Base-by-base conservation (phyloP, 2,888 invertebrate species). In the Pristionchus exspectatus region DNA sequence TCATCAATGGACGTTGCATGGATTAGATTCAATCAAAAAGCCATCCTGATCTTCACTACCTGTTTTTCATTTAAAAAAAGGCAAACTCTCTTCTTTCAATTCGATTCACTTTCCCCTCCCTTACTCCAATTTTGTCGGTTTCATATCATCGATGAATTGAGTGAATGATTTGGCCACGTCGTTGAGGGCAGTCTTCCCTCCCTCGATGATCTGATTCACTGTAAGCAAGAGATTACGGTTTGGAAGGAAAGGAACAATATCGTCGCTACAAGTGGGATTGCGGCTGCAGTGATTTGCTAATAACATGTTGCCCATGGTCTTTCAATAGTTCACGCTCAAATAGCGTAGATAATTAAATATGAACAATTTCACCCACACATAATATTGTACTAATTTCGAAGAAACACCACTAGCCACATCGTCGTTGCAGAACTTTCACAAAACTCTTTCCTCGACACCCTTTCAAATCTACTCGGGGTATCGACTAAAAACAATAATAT, bases 151-250 rank as follows among this genome's bases (percentile, higher is more conserved):
- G 24, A 77, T 77, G 77, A 77, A 77, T 14, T 18, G n/a, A 24
- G 77, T 77, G 77, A 77, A 77, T 50, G 77, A 44, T 21, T 77
- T 38, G 18, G 38, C 50, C 44, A 77, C 77, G 38, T n/a, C 77
- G 44, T 77, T 44, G 30, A 77, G 21, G 18, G 77, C 77, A 18
- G 30, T 44, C 77, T 77, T 77, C 50, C 44, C 50, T 30, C 77
- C 77, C 77, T 77, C 50, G 77, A 77, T 77, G 4, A 77, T 44
- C 77, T 77, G 38, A 44, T 77, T 77, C 77, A 77, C 77, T 77
- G 72, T 2, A 72, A 72, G 2, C 2, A 30, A 12, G 18, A n/a
- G 66, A 66, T 24, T 12, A 50, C 44, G 44, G 44, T 50, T 7
- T 9, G 44, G 9, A 7, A 7, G 5, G 44, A 50, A 12, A 50